Evolutionary conservation across 2,888 invertebrate genomes (phyloP).

Genomic region (Ctena decussata): DNA sequence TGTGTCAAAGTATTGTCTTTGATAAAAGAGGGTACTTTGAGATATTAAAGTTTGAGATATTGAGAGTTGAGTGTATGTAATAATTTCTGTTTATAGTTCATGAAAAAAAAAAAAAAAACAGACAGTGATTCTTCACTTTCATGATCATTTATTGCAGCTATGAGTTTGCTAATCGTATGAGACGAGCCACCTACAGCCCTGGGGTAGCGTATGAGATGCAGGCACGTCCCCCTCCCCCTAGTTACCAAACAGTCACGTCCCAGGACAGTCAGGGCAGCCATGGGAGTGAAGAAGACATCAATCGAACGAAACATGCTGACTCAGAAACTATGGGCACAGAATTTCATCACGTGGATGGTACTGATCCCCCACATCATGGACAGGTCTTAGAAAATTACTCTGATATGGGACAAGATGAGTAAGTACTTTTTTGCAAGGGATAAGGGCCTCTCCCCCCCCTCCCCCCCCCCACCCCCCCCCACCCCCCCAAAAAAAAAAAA

Average conservation of each 20-base stretch:
- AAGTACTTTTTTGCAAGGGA: too few species aligned
- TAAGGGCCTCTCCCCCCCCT: too few species aligned
- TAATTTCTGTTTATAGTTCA: too few species aligned
- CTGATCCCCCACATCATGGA: slow-evolving; percentile 51
- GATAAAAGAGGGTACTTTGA: too few species aligned
- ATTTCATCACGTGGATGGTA: slow-evolving; percentile 62
- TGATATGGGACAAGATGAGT: slow-evolving; percentile 89
- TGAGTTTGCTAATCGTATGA: slow-evolving; percentile 58
- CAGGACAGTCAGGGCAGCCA: background rate
- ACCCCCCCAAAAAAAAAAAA: too few species aligned
- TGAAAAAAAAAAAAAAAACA: too few species aligned
- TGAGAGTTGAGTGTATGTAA: too few species aligned
- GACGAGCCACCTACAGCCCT: slow-evolving; percentile 52
- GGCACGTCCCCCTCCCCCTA: background rate
- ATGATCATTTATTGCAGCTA: slow-evolving; percentile 27
- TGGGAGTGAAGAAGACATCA: background rate
- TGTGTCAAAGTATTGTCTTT: too few species aligned
- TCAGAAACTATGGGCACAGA: background rate
- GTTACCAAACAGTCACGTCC: slow-evolving; percentile 2
- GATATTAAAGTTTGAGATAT: too few species aligned
- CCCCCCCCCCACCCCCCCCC: too few species aligned
- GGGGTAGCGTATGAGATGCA: slow-evolving; percentile 8
- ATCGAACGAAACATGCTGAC: background rate
- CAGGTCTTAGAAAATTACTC: slow-evolving; percentile 90
- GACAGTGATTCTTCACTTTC: too few species aligned